These are phyloP conservation scores for Sebastes taczanowskii DNA, from an alignment of 2,797 vertebrate genomes.

Conservation along the genomic window DNA sequence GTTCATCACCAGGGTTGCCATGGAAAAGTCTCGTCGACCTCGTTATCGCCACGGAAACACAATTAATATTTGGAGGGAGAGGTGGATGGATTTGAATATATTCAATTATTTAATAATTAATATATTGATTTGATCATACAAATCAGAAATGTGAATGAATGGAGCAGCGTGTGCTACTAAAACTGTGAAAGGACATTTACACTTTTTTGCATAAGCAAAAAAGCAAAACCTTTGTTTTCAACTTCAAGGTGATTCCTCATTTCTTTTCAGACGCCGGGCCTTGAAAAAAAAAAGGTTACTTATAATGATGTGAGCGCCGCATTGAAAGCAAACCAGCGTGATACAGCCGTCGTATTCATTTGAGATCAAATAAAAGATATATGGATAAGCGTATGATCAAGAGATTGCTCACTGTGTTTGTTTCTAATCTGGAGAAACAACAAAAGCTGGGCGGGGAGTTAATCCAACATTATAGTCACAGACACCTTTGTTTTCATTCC, in stretches of 20 bases:
- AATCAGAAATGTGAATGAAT: neutral
- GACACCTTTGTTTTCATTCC: neutral
- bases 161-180: neutral
- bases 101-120: neutral
- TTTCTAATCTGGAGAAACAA: conserved; percentile 30
- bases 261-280: neutral
- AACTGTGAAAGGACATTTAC: neutral
- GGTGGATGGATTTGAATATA: neutral
- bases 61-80: neutral
- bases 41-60: neutral
- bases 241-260: conserved; percentile 17
- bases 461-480: conserved; percentile 5
- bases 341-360: conserved; percentile 13
- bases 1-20: conserved; percentile 11
- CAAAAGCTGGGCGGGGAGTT: neutral
- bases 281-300: neutral
- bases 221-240: neutral
- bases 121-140: neutral
- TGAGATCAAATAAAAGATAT: conserved; percentile 54
- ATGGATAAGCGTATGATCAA: conserved; percentile 33
- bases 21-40: neutral
- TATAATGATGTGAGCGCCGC: conserved; percentile 23
- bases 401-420: conserved; percentile 34
- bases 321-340: conserved; percentile 52
- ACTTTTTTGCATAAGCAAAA: neutral